phyloP scores from a whole-genome alignment of 2,113 vertebrate species.

The Coptodon bakossiorum region DNA sequence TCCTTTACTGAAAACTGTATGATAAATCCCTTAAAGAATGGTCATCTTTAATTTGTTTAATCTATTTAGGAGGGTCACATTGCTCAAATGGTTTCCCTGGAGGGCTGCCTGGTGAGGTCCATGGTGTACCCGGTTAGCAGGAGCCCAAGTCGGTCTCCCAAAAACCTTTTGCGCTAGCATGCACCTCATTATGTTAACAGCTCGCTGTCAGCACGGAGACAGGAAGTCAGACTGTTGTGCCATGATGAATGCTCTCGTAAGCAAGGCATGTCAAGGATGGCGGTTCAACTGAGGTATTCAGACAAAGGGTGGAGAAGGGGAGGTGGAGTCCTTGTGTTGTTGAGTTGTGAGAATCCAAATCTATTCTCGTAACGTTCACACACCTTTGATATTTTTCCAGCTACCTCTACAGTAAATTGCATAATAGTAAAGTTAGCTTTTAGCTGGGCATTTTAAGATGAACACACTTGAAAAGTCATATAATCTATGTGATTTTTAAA shows the following conservation, averaged over 20 bases:
- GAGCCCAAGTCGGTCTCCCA: constrained; percentile 67
- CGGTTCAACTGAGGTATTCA: constrained; percentile 42
- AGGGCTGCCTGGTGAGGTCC: constrained; percentile 56
- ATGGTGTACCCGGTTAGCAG: constrained; percentile 50
- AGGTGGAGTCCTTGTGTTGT: background rate
- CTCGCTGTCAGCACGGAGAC: constrained; percentile 68
- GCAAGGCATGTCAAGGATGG: constrained; percentile 55
- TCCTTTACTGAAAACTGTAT: background rate
- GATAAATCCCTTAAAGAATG: background rate
- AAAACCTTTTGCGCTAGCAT: constrained; percentile 59
- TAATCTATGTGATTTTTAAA: background rate
- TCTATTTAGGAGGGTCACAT: constrained; percentile 41
- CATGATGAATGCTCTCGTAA: constrained; percentile 67
- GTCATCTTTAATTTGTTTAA: background rate
- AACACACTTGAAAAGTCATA: background rate
- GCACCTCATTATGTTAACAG: constrained; percentile 75
- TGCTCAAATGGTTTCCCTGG: constrained; percentile 47
- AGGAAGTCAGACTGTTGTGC: constrained; percentile 73
- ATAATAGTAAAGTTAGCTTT: background rate
- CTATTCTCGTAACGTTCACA: background rate
- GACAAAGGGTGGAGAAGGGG: background rate
- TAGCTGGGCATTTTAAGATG: background rate
- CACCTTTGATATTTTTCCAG: background rate
- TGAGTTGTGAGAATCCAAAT: background rate
- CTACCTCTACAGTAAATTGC: background rate